Percentiles rank a stretch among this genome's conserved stretches.
phyloP scores from a whole-genome alignment of 2,888 invertebrate genomes.

The Anorthoa munda region DNA sequence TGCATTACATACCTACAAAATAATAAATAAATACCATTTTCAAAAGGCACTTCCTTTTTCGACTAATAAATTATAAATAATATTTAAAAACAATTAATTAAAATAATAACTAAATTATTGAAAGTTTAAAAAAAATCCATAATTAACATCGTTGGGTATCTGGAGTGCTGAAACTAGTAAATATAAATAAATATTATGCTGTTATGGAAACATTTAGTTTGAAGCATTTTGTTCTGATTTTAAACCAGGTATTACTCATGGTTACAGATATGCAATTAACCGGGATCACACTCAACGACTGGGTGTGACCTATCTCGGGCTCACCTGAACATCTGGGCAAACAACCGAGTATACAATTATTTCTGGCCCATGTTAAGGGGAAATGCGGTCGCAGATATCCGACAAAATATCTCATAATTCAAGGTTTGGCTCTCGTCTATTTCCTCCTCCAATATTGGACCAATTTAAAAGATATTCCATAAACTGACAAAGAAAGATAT shows the following conservation, averaged over 20 bases:
- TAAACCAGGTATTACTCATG: background rate
- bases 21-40: slow-evolving; percentile 24
- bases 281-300: too few relatives aligned
- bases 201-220: background rate
- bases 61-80: slow-evolving; percentile 16
- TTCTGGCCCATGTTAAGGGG: too few relatives aligned
- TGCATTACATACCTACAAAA: slow-evolving; percentile 3
- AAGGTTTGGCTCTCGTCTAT: too few relatives aligned
- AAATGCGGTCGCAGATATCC: too few relatives aligned
- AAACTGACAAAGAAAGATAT: too few relatives aligned
- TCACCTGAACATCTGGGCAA: too few relatives aligned
- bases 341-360: too few relatives aligned
- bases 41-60: background rate
- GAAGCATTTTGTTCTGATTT: background rate
- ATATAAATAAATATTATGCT: slow-evolving; percentile 25
- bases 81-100: background rate
- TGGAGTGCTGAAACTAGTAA: background rate
- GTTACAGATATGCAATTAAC: too few relatives aligned
- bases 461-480: too few relatives aligned
- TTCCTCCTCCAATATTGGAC: too few relatives aligned
- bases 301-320: too few relatives aligned
- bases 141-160: slow-evolving; percentile 19
- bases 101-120: slow-evolving; percentile 2
- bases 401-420: too few relatives aligned
- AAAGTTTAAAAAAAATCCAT: background rate